These are phyloP conservation scores for Neuroterus valhalla DNA, from an alignment of 1,140 invertebrate species.

Conservation along the genomic window DNA sequence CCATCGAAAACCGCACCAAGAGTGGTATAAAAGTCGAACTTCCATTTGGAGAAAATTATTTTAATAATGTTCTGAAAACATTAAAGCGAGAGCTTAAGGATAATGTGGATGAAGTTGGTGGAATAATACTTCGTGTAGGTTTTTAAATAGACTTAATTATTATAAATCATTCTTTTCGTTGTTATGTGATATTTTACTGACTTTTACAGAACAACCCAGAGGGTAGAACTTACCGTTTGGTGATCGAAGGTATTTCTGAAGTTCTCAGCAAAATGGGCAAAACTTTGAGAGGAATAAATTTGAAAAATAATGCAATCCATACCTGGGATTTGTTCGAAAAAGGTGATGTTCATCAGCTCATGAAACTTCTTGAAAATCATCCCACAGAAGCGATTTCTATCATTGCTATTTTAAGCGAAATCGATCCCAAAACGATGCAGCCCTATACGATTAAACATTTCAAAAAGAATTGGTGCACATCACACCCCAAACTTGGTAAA, in stretches of 20 bases:
- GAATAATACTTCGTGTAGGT: conserved; percentile 42
- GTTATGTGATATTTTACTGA: not conserved
- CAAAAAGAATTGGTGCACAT: conserved; percentile 55
- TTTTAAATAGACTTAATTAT: not conserved
- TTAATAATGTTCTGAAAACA: conserved; percentile 38
- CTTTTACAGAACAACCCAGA: conserved; percentile 44
- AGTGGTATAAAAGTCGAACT: conserved; percentile 46
- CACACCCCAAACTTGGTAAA: conserved; percentile 55
- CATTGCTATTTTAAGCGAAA: conserved; percentile 50
- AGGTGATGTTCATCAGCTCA: conserved; percentile 58
- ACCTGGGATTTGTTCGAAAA: conserved; percentile 62
- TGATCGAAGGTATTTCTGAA: conserved; percentile 59
- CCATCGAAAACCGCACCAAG: not conserved
- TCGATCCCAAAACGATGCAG: conserved; percentile 41
- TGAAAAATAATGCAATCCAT: conserved; percentile 48
- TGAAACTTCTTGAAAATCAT: conserved; percentile 62
- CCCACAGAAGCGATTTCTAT: conserved; percentile 64
- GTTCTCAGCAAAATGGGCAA: conserved; percentile 54
- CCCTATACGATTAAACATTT: conserved; percentile 50
- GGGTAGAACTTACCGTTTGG: conserved; percentile 50
- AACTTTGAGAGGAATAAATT: conserved; percentile 48
- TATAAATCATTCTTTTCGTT: conserved; percentile 3
- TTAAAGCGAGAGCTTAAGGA: conserved; percentile 50
- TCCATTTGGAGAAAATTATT: conserved; percentile 56
- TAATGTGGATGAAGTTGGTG: conserved; percentile 40